Percentiles rank a stretch among this genome's conserved stretches.
Evolutionary conservation across 2,888 invertebrate genomes (phyloP).

Genomic region (Brenthis daphne): DNA sequence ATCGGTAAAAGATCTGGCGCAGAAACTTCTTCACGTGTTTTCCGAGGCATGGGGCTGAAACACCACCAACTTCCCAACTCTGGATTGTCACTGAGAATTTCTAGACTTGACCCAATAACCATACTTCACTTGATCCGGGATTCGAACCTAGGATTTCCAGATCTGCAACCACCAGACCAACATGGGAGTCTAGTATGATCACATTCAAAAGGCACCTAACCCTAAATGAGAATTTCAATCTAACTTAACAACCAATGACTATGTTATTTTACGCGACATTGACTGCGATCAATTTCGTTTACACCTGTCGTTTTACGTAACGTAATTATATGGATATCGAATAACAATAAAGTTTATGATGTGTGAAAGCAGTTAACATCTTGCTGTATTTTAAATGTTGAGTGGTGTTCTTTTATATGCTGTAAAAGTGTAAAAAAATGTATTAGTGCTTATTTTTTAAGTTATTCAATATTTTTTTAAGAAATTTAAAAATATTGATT

Average conservation of each 20-base stretch:
- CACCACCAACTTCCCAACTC: no score
- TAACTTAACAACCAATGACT: conserved; percentile 4
- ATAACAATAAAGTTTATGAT: conserved; percentile 18
- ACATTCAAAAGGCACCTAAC: not conserved
- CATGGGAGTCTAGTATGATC: not conserved
- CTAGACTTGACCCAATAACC: no score
- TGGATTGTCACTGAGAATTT: no score
- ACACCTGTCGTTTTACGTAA: conserved; percentile 27
- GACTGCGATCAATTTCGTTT: conserved; percentile 22
- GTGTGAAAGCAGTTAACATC: conserved; percentile 4
- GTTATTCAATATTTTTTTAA: not conserved
- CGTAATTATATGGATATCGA: conserved; percentile 22
- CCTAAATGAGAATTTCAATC: conserved; percentile 3
- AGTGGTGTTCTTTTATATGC: not conserved
- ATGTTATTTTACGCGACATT: conserved; percentile 33
- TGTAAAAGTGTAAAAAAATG: not conserved
- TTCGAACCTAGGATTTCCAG: no score
- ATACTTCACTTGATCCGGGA: no score
- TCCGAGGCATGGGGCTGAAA: no score
- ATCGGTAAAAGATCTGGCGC: no score
- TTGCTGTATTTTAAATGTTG: conserved; percentile 13
- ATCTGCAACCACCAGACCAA: no score
- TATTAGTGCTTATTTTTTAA: not conserved
- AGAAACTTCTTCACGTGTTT: no score
- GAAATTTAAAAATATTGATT: not conserved